Evolutionary conservation across 53 echinoderm and acorn worm genomes (phyloP).

Genomic region (Astropecten irregularis): DNA sequence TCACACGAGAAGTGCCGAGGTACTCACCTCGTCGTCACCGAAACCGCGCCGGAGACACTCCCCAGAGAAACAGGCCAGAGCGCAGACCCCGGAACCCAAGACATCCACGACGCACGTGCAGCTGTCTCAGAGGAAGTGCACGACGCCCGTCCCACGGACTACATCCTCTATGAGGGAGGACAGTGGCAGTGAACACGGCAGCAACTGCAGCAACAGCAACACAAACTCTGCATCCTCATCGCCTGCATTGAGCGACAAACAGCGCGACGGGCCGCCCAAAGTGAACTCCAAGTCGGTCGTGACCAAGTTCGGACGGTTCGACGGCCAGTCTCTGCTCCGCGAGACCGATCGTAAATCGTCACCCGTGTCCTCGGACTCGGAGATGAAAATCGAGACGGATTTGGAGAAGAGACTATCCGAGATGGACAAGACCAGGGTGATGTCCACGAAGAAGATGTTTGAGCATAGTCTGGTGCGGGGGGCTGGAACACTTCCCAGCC

Average conservation of each 20-base stretch:
- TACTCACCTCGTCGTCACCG: conserved; percentile 68
- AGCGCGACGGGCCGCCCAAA: not conserved
- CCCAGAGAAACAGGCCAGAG: conserved; percentile 29
- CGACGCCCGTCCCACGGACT: conserved; percentile 6
- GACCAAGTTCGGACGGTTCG: conserved; percentile 82
- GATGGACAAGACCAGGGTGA: conserved; percentile 80
- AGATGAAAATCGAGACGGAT: conserved; percentile 39
- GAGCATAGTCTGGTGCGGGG: conserved; percentile 66
- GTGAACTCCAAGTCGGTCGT: conserved; percentile 50
- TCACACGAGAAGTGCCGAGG: conserved; percentile 73
- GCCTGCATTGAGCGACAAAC: conserved; percentile 46
- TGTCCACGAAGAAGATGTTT: conserved; percentile 79
- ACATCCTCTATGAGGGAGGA: not conserved
- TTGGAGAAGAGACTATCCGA: conserved; percentile 71
- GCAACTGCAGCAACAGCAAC: conserved; percentile 69
- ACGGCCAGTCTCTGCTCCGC: conserved; percentile 79
- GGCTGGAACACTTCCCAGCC: conserved; percentile 57
- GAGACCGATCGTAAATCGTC: conserved; percentile 82
- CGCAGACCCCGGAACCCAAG: conserved; percentile 38
- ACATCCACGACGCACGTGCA: conserved; percentile 48
- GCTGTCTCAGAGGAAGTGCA: conserved; percentile 31
- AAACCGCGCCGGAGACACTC: conserved; percentile 48
- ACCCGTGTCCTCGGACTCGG: conserved; percentile 59
- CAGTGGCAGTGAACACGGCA: conserved; percentile 43
- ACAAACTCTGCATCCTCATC: conserved; percentile 59